Evolutionary conservation across 2,797 vertebrate species (phyloP).

Genomic region (Poecilia picta): DNA sequence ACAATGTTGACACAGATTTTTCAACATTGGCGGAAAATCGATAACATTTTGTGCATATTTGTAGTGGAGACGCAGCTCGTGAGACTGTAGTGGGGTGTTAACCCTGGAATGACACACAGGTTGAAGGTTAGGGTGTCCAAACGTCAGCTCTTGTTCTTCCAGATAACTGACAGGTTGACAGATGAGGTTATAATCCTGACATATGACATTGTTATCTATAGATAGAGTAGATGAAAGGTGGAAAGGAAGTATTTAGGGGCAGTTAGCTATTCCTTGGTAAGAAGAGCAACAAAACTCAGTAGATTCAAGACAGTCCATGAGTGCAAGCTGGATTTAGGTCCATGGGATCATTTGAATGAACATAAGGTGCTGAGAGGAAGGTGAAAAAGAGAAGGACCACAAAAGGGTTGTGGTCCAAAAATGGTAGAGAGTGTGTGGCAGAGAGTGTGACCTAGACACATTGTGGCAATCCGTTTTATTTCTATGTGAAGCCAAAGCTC

Average conservation of each 20-base stretch:
- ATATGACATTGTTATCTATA: not conserved
- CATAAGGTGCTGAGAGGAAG: not conserved
- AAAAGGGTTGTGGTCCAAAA: not conserved
- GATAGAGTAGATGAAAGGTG: not conserved
- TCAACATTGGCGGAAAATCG: no score
- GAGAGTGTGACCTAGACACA: not conserved
- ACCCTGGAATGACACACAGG: not conserved
- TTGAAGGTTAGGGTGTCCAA: not conserved
- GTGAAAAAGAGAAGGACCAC: not conserved
- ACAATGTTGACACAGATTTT: no score
- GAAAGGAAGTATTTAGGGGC: not conserved
- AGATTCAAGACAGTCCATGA: not conserved
- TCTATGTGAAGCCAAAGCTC: not conserved
- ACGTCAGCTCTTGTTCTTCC: not conserved
- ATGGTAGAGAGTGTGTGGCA: not conserved
- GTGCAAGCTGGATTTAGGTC: not conserved
- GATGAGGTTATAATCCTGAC: not conserved
- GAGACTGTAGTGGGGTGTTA: not conserved
- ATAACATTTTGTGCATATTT: no score
- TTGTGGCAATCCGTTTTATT: not conserved
- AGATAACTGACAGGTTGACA: not conserved
- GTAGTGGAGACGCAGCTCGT: not conserved
- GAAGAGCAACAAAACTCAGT: not conserved
- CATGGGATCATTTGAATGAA: not conserved
- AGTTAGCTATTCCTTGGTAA: not conserved